Conservation (phyloP, 2,113 vertebrate genomes). For the Campylomormyrus numenius region DNA sequence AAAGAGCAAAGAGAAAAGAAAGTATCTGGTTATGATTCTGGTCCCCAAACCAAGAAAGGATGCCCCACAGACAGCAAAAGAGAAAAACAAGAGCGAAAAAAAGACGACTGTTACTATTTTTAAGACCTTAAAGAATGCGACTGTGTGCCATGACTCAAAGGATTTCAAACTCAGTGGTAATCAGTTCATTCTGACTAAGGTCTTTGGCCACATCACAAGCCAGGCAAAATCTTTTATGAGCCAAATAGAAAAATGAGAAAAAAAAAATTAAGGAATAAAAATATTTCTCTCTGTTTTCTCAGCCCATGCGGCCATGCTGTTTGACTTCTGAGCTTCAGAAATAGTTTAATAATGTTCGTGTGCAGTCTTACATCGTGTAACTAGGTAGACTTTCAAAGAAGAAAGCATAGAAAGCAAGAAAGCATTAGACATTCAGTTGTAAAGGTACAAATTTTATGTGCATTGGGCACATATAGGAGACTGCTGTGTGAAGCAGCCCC, state of each 20-base stretch:
- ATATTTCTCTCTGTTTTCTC: conserved; percentile 43
- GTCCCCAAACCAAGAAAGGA: conserved; percentile 49
- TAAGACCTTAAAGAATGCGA: conserved; percentile 61
- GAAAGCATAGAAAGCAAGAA: not conserved
- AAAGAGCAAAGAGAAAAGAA: conserved; percentile 30
- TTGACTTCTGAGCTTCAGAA: conserved; percentile 24
- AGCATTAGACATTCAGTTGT: not conserved
- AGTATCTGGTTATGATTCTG: conserved; percentile 63
- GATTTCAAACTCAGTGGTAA: conserved; percentile 59
- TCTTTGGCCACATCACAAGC: conserved; percentile 64
- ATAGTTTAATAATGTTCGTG: conserved; percentile 33
- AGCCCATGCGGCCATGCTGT: conserved; percentile 28
- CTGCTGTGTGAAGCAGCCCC: not conserved
- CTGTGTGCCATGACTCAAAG: conserved; percentile 61
- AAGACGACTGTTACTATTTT: conserved; percentile 64
- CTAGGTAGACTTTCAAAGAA: not conserved
- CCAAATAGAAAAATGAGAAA: conserved; percentile 35
- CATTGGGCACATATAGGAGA: not conserved
- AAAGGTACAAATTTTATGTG: not conserved
- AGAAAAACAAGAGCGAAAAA: conserved; percentile 58
- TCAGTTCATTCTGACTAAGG: conserved; percentile 66
- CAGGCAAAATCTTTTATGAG: conserved; percentile 53
- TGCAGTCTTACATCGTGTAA: not conserved
- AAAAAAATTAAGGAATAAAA: conserved; percentile 40
- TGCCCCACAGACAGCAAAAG: conserved; percentile 58